Evolutionary conservation across 1,140 invertebrate species (phyloP), one percentile per base, ranked within the genome.

Genomic region (Drosophila tsacasi): DNA sequence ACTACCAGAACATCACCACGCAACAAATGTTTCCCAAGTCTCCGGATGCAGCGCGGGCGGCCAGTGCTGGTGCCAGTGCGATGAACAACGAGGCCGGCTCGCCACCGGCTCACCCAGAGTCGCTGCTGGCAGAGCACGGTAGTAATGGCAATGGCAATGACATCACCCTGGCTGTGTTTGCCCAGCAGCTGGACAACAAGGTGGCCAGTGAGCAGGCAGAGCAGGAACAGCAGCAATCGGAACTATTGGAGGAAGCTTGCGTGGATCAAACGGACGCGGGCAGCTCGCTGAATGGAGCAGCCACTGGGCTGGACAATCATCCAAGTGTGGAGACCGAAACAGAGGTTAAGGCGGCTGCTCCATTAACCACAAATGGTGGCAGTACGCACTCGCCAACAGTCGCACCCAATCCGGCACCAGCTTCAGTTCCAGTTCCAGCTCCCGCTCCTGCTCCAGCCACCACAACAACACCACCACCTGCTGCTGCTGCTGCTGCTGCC

Each of bases 1-100:
- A 91, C 17, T 90, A 85, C 67, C 92, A 93, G 55, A 93, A 93
- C 39, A 81, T 92, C 46, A 93, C 92, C 59, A 90, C 92, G 27
- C 92, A 93, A 65, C 86, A 92, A 65, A 92, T 92, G 90, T 92
- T 92, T 89, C 86, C 89, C 50, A 92, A 91, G 39, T 91, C 83
- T 12, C 76, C 83, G 25, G 87, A 92, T 72, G 80, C 87, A 7
- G 37, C 62, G 60, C 65, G 82, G 23, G 79, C 87, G 15, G 83
- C 79, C 27, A 81, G 83, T 46, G 78, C 77, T 21, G 74, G 65
- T 46, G 49, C 60, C 25, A 30, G 49, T 49, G 35, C 81, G 52
- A 32, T 75, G 61, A 67, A 59, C 37, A 67, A 59, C 52, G 79
- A 91, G 42, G 40, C 61, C n/a, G 59, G 65, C 23, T 62, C 81